Evolutionary conservation across 2,888 invertebrate species (phyloP).

Genomic region (Oithona nana): DNA sequence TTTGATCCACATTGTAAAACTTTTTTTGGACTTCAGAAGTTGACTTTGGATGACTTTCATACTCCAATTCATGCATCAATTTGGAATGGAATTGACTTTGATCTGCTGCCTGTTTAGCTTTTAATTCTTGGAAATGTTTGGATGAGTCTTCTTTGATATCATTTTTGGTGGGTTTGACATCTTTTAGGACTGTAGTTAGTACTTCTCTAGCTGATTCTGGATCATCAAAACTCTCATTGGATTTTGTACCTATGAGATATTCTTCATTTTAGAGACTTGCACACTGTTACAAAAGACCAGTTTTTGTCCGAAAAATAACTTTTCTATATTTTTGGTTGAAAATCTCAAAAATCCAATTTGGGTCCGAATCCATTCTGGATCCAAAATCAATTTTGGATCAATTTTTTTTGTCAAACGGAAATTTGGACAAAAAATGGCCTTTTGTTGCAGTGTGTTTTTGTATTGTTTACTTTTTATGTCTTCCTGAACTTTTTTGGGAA

Average conservation of each 20-base stretch:
- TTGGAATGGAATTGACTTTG: not conserved
- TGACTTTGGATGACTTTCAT: not conserved
- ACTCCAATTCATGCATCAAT: not conserved
- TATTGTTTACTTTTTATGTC: not conserved
- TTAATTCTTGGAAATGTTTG: not conserved
- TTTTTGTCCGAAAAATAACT: too few species aligned
- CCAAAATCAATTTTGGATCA: too few species aligned
- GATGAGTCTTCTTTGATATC: not conserved
- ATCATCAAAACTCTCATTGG: not conserved
- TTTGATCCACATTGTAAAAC: not conserved
- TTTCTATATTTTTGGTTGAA: too few species aligned
- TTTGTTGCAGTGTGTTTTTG: not conserved
- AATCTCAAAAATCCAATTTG: too few species aligned
- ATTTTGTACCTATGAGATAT: not conserved
- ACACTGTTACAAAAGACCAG: too few species aligned
- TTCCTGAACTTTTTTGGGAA: not conserved
- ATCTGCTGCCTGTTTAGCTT: not conserved
- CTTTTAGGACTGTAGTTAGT: not conserved
- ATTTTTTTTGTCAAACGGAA: too few species aligned
- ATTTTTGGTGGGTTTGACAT: not conserved
- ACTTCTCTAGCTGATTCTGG: not conserved
- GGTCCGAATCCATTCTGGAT: too few species aligned
- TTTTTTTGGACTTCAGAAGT: not conserved
- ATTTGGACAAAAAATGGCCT: too few species aligned
- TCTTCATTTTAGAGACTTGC: too few species aligned